Percentiles rank a stretch among this genome's conserved stretches.
phyloP scores from a whole-genome alignment of 2,113 vertebrate genomes.

The Petromus typicus region DNA sequence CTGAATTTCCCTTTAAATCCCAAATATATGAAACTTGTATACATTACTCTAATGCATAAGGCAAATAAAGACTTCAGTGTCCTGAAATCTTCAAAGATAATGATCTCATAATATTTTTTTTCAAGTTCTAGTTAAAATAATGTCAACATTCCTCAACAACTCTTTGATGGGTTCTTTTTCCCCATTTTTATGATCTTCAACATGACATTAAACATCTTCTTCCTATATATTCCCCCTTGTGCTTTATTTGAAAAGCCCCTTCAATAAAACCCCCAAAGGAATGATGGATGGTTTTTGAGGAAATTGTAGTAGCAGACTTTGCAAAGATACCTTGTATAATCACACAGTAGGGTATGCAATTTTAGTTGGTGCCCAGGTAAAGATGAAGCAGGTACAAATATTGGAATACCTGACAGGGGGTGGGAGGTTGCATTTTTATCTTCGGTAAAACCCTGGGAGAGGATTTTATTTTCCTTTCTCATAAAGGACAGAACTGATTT shows the following conservation, averaged over 20 bases:
- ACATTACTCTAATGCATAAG: background rate
- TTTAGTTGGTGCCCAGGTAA: constrained; percentile 28
- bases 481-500: background rate
- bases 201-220: background rate
- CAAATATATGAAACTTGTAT: background rate
- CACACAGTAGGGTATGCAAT: background rate
- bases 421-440: background rate
- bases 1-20: background rate
- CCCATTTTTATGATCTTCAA: background rate
- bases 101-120: background rate
- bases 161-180: background rate
- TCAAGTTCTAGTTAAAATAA: background rate
- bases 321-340: background rate
- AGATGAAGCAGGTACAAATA: background rate
- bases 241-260: background rate
- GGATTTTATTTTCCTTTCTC: background rate
- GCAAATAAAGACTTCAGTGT: background rate
- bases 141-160: background rate
- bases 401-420: background rate
- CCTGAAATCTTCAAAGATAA: constrained; percentile 25
- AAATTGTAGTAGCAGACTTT: background rate
- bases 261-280: background rate
- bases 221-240: background rate
- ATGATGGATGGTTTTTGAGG: background rate
- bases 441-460: background rate